Base-by-base conservation (phyloP, 2,797 vertebrate genomes). In the Stomatorhinus walkeri region DNA sequence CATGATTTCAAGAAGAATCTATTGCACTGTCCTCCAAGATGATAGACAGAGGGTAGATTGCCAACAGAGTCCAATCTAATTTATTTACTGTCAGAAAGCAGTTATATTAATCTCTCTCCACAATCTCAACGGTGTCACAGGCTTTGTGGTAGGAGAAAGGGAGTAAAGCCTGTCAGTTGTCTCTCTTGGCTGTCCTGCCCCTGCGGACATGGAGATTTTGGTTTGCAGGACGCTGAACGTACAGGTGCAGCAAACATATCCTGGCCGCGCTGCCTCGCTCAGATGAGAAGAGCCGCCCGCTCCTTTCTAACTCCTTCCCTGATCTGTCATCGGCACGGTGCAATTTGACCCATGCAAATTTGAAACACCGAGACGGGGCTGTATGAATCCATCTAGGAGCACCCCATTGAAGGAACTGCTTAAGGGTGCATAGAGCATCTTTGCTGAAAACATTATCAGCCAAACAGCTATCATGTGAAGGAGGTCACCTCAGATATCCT, bases 41-140 rank as follows among this genome's bases (percentile, higher is more conserved):
- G 83, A 49, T 49, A 61, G 24, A 61, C 54, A 85, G 61, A 32
- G 81, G 43, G 56, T 83, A 68, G 83, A 85, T 85, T 61, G 86
- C 56, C 56, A 64, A n/a, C 56, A 68, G 54, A 85, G 19, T 61
- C 83, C 81, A 24, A 61, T 89, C 81, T 85, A n/a, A 89, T 89
- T 89, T 85, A 88, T 88, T 88, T 85, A 51, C 22, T 87, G 56
- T 89, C 24, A 89, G 16, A 89, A 85, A 56, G 61, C 81, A 64
- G 56, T 51, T 68, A 49, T 68, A 89, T 68, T 68, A 64, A 85
- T 85, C 81, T 52, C 81, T 85, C 43, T 28, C 22, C 28, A 48
- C 10, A n/a, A 85, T 85, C 81, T 89, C 24, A 51, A 89, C 28
- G n/a, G 88, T 89, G 88, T 89, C 56, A 85, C 7, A 0, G 40